Conservation (phyloP, 1,140 invertebrate genomes). For the Homarus americanus region DNA sequence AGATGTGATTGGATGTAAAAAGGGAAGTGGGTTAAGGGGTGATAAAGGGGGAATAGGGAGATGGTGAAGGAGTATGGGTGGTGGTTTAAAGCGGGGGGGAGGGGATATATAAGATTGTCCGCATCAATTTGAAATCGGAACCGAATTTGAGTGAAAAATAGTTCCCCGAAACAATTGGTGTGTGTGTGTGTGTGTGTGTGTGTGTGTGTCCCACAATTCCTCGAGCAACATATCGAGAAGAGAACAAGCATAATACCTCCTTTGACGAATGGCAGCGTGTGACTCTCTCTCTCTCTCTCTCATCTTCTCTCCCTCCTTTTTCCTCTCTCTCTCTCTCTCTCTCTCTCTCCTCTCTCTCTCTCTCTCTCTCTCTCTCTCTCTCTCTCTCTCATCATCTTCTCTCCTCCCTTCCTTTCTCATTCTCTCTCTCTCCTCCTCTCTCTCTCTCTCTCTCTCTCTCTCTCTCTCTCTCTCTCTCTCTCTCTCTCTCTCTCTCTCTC, state of each 20-base stretch:
- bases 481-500: neutral
- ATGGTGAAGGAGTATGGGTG: neutral
- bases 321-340: neutral
- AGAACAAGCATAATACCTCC: slow-evolving; percentile 3
- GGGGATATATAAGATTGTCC: neutral
- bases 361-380: neutral
- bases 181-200: slow-evolving; percentile 15
- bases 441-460: neutral
- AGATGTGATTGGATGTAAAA: neutral
- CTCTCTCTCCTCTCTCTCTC: neutral
- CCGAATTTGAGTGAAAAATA: slow-evolving; percentile 32
- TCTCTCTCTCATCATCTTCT: neutral
- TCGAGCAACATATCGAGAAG: slow-evolving; percentile 21
- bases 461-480: neutral
- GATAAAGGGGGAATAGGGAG: no score
- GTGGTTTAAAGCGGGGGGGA: neutral
- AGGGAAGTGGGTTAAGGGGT: neutral
- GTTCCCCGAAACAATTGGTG: neutral
- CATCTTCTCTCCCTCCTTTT: neutral
- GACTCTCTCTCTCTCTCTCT: neutral
- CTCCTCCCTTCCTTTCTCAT: neutral
- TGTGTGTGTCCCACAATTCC: slow-evolving; percentile 7
- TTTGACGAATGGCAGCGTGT: slow-evolving; percentile 30
- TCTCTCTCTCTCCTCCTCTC: neutral
- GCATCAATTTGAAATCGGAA: slow-evolving; percentile 32